phyloP scores from a whole-genome alignment of 2,888 invertebrate species.

The Andrena hattorfiana region DNA sequence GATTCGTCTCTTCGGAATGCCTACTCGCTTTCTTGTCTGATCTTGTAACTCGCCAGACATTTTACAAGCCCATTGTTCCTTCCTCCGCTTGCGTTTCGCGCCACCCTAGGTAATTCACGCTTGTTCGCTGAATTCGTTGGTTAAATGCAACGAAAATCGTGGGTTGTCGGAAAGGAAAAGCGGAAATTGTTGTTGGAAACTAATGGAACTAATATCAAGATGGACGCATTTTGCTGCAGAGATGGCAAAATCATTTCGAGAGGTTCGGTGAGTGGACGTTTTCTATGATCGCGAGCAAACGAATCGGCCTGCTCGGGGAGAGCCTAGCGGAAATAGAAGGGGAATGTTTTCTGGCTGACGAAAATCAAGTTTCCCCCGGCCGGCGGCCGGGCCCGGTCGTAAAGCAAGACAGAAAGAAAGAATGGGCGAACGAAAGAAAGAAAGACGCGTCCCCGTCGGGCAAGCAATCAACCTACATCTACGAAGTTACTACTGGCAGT shows the following conservation, averaged over 20 bases:
- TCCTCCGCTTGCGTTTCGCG: neutral
- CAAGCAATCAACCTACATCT: slow-evolving; percentile 59
- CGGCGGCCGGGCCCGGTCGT: neutral
- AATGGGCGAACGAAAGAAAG: slow-evolving; percentile 1
- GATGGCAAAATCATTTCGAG: neutral
- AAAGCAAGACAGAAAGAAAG: neutral
- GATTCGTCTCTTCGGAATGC: slow-evolving; percentile 29
- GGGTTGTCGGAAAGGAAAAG: neutral
- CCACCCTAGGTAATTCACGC: neutral
- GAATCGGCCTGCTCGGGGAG: neutral
- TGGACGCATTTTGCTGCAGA: too few relatives aligned
- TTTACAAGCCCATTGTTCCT: slow-evolving; percentile 16
- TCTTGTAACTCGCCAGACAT: slow-evolving; percentile 7
- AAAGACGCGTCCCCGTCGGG: slow-evolving; percentile 37
- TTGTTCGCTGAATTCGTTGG: neutral
- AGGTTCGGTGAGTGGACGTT: neutral
- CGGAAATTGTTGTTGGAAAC: neutral
- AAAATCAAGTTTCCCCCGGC: slow-evolving; percentile 32
- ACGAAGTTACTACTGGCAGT: slow-evolving; percentile 24
- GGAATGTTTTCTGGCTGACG: slow-evolving; percentile 20
- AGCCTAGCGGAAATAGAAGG: neutral
- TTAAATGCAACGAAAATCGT: slow-evolving; percentile 2
- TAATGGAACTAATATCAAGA: neutral
- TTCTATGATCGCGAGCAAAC: neutral
- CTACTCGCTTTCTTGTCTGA: slow-evolving; percentile 1